Evolutionary conservation across 1,140 invertebrate species (phyloP), one percentile per base, ranked within the genome.

Genomic region (Rhyacophila brunnea): DNA sequence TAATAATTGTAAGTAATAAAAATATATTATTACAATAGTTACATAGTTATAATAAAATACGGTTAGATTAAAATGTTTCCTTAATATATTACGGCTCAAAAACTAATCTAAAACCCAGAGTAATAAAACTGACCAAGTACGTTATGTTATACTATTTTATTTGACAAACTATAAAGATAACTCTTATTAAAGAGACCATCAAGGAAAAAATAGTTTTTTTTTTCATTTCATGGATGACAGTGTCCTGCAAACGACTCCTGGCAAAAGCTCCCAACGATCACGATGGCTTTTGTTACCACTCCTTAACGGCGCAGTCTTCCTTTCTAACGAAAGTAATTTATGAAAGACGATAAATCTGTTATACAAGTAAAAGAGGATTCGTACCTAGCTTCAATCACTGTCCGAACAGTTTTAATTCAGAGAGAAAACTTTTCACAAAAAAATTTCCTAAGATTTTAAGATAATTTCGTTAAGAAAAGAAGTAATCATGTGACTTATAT

Each of bases 261-360:
- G 53, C 56, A 35, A 45, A 62, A 58, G 60, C 50, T 51, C 45
- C 48, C 19, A 46, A 53, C 43, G 48, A 57, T 52, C 42, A 38
- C 51, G 51, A 40, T 20, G 51, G 51, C 61, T 59, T 56, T 64
- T 64, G 61, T 64, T 64, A 59, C 56, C 61, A 59, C 46, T 42
- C 50, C 45, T 49, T 36, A 53, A 45, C 52, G 34, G 45, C 28
- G 52, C 49, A 50, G 47, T 17, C 36, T 43, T 64, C 40, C 54
- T 55, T 55, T 59, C 47, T 64, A 59, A 56, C 52, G 48, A 64
- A 55, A 59, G 61, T 64, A 59, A 64, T 64, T 64, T 64, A 64
- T 64, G 61, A 64, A 64, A 50, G 46, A 38, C 51, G 35, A 64
- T 59, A 64, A 64, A 64, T 64, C 57, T 55, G 56, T 50, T 19